These are phyloP conservation scores for Polypedilum vanderplanki DNA, from an alignment of 1,140 invertebrate species.

Conservation along the genomic window DNA sequence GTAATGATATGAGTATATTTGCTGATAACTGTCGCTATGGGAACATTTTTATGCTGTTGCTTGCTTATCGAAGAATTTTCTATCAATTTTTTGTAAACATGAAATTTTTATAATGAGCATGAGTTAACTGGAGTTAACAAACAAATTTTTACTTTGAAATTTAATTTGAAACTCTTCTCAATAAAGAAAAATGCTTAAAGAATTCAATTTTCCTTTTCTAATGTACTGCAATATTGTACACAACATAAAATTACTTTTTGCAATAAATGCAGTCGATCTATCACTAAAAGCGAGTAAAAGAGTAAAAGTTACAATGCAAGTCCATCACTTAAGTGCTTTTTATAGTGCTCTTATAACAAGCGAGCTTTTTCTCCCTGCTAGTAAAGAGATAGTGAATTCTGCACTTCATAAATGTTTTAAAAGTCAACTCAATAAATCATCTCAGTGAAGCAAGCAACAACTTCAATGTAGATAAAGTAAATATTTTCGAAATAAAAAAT, in stretches of 20 bases:
- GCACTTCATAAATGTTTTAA: background rate
- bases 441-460: background rate
- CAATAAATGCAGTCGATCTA: background rate
- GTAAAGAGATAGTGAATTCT: background rate
- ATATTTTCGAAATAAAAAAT: background rate
- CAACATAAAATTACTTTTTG: background rate
- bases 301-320: background rate
- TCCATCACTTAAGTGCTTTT: background rate
- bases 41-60: too few species aligned
- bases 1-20: too few species aligned
- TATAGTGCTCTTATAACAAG: background rate
- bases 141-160: too few species aligned
- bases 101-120: too few species aligned
- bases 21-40: too few species aligned
- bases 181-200: too few species aligned
- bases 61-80: too few species aligned
- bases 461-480: background rate
- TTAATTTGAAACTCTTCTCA: too few species aligned
- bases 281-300: background rate
- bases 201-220: too few species aligned
- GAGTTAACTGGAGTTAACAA: too few species aligned
- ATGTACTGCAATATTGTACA: too few species aligned
- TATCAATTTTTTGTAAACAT: too few species aligned
- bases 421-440: slow-evolving; percentile 13
- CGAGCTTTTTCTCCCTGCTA: background rate